Evolutionary conservation across 2,888 invertebrate species (phyloP).

Genomic region (Mesochorus sp.): DNA sequence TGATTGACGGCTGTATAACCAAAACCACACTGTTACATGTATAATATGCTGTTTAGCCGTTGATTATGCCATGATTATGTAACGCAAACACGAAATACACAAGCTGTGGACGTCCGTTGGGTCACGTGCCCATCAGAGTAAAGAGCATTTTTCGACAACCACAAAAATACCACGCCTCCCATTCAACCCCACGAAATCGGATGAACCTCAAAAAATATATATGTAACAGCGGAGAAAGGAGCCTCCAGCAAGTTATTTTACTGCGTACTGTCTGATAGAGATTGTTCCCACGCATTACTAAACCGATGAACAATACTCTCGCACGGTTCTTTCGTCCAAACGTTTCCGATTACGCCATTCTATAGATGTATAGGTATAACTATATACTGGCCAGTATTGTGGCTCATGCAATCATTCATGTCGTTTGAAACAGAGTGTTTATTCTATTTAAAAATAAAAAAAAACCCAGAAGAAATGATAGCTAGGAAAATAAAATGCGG

Average conservation of each 20-base stretch:
- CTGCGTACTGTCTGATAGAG: conserved; percentile 10
- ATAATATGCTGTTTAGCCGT: conserved; percentile 43
- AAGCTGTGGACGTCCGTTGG: conserved; percentile 43
- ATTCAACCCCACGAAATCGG: conserved; percentile 37
- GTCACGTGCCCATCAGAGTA: conserved; percentile 72
- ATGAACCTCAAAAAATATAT: conserved; percentile 45
- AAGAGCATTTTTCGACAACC: conserved; percentile 69
- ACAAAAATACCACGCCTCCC: conserved; percentile 56
- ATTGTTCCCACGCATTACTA: conserved; percentile 53
- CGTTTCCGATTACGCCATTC: conserved; percentile 58
- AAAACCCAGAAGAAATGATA: no score
- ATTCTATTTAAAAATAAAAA: no score
- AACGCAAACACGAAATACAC: conserved; percentile 67
- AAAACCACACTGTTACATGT: conserved; percentile 6
- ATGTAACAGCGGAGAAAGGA: conserved; percentile 21
- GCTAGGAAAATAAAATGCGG: background rate
- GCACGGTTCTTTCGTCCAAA: conserved; percentile 50
- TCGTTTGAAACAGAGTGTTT: no score
- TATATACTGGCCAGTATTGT: background rate
- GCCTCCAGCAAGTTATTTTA: conserved; percentile 32
- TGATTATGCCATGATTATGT: conserved; percentile 72
- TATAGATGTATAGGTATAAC: conserved; percentile 1
- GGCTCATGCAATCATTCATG: no score
- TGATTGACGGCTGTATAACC: background rate
- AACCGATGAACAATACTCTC: conserved; percentile 47